These are phyloP conservation scores for Laothoe populi DNA, from an alignment of 2,888 invertebrate species.

Conservation along the genomic window DNA sequence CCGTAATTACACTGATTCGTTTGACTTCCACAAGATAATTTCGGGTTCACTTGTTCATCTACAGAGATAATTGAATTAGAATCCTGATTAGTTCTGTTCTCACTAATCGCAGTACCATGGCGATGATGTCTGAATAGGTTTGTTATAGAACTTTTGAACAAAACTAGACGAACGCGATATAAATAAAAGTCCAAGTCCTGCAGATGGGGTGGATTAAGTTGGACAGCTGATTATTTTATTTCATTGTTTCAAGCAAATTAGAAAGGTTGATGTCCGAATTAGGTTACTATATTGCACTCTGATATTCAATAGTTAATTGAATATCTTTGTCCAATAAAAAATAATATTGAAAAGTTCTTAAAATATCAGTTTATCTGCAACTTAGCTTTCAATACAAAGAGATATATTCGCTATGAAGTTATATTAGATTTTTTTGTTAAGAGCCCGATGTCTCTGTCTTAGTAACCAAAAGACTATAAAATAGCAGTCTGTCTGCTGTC, in stretches of 20 bases:
- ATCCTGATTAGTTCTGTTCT: slow-evolving; percentile 30
- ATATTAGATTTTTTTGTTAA: background rate
- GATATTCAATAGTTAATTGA: too few species aligned
- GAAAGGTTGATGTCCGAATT: too few species aligned
- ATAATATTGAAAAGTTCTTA: too few species aligned
- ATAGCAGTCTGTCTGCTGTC: too few species aligned
- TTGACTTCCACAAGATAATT: slow-evolving; percentile 32
- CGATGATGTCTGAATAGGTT: slow-evolving; percentile 2
- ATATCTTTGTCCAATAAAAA: too few species aligned
- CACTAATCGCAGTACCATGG: slow-evolving; percentile 20
- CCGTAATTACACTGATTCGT: slow-evolving; percentile 31
- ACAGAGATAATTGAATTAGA: slow-evolving; percentile 30
- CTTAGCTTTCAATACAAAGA: background rate
- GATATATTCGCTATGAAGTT: background rate
- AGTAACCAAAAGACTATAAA: too few species aligned
- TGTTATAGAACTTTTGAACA: background rate
- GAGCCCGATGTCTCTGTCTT: too few species aligned
- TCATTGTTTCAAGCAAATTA: too few species aligned
- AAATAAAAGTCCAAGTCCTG: background rate
- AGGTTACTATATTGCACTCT: too few species aligned
- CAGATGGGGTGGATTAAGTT: background rate
- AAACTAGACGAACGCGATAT: background rate
- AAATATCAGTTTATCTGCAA: too few species aligned
- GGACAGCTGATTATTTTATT: background rate
- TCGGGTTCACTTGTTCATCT: slow-evolving; percentile 27